Evolutionary conservation across 2,888 invertebrate genomes (phyloP), one percentile per base, ranked within the genome.

Genomic region (Drosophila robusta): DNA sequence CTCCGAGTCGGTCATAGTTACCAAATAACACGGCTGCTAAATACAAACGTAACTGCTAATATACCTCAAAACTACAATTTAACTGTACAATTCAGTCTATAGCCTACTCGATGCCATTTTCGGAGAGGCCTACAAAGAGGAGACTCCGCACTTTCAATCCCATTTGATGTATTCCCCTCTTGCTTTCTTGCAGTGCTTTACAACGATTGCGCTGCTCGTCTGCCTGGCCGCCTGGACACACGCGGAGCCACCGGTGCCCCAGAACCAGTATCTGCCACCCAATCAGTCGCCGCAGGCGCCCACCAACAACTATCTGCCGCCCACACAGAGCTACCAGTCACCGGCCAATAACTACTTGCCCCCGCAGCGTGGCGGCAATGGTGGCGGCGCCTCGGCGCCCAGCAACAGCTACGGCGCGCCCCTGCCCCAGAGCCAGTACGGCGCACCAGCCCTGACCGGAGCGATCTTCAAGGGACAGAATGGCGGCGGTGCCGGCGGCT

Each of bases 1-100:
- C 94, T 98, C 98, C 91, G 98, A 98, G 94, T 98, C 98, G 94
- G 98, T 98, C 98, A 98, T 98, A 94, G 95, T 96, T 41, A 22
- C 14, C 34, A 34, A 55, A 52, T 29, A 32, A 34, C 34, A 12
- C 22, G 26, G 5, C 1, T 12, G 8, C 39, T 14, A 18, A 18
- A 44, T 22, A 36, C 34, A 56, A 45, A 32, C 24, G 11, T 9
- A 49, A 58, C 22, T 8, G n/a, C 32, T n/a, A n/a, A 32, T 22
- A 39, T 12, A 26, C 7, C 18, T 24, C 9, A 65, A 4, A 12
- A 12, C 34, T 12, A 12, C n/a, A 46, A 41, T 22, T 45, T 8
- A 18, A 57, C 11, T 16, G 22, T 2, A 16, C 18, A 18, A 18
- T 18, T 18, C 18, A 5, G n/a, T n/a, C 36, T 24, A 8, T 4